A percentile compares a stretch with the other conserved stretches of the same genome.
Evolutionary conservation across 2,888 invertebrate species (phyloP).

Genomic region (Hirtodrosophila cameraria): DNA sequence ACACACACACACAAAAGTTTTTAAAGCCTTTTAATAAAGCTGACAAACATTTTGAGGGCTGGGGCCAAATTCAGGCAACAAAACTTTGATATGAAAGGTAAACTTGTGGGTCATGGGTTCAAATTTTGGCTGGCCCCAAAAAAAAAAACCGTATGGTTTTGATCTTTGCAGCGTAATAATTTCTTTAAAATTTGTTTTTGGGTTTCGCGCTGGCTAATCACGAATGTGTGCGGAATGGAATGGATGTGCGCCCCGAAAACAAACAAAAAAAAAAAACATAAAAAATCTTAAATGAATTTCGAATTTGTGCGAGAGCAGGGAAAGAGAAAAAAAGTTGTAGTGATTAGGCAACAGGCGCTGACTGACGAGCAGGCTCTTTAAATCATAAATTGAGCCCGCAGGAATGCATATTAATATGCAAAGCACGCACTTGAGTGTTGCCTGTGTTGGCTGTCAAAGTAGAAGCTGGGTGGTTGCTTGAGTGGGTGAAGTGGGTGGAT

Average conservation of each 20-base stretch:
- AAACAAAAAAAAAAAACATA: too few relatives aligned
- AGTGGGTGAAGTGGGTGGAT: neutral
- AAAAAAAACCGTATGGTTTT: constrained; percentile 40
- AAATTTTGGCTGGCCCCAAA: constrained; percentile 6
- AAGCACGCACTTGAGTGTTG: constrained; percentile 56
- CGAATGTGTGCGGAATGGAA: neutral
- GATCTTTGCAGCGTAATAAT: constrained; percentile 64
- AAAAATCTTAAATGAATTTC: constrained; percentile 22
- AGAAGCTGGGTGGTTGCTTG: neutral
- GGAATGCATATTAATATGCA: constrained; percentile 79
- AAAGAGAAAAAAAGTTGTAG: constrained; percentile 10
- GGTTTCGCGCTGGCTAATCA: constrained; percentile 37
- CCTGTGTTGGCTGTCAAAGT: constrained; percentile 37
- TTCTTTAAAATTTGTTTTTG: constrained; percentile 22
- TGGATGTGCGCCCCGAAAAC: too few relatives aligned
- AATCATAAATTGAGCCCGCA: constrained; percentile 68
- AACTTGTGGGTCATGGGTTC: constrained; percentile 28
- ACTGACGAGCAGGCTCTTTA: constrained; percentile 49
- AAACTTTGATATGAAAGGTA: constrained; percentile 15
- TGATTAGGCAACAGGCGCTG: constrained; percentile 54
- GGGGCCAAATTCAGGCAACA: constrained; percentile 8
- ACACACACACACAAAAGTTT: constrained; percentile 11
- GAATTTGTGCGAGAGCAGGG: neutral
- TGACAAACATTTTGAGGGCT: constrained; percentile 10
- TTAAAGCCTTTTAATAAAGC: constrained; percentile 18